phyloP scores from a whole-genome alignment of 2,113 vertebrate species.

The Trematocara unimaculatum region DNA sequence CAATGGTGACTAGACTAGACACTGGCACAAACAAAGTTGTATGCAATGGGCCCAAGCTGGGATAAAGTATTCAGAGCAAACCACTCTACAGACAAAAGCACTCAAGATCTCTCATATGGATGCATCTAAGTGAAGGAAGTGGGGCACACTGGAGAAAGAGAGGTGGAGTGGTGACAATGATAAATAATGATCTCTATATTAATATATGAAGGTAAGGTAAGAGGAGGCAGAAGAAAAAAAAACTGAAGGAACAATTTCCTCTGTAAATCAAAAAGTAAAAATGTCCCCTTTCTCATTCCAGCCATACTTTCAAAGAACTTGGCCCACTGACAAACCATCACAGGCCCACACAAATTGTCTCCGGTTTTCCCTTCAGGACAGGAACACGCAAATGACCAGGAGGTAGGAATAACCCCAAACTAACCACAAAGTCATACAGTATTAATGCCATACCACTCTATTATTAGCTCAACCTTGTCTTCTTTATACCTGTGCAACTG shows the following conservation, averaged over 20 bases:
- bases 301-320: neutral
- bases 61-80: conserved; percentile 42
- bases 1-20: conserved; percentile 2
- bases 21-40: conserved; percentile 26
- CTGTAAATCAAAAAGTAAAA: neutral
- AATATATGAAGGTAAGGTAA: neutral
- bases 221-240: neutral
- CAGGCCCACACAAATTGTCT: neutral
- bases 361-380: neutral
- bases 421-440: neutral
- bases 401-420: neutral
- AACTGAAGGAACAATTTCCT: neutral
- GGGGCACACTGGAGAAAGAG: neutral
- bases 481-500: neutral
- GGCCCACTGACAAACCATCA: neutral
- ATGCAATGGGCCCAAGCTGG: neutral
- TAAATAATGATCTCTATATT: conserved; percentile 10
- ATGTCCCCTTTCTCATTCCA: neutral
- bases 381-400: neutral
- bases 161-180: neutral
- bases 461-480: neutral
- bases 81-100: conserved; percentile 59
- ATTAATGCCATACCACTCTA: neutral
- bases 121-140: conserved; percentile 2
- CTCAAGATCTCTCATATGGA: conserved; percentile 25